phyloP scores from a whole-genome alignment of 30 jellyfish, hydroid and myxozoan species.

The Nemopilema nomurai region DNA sequence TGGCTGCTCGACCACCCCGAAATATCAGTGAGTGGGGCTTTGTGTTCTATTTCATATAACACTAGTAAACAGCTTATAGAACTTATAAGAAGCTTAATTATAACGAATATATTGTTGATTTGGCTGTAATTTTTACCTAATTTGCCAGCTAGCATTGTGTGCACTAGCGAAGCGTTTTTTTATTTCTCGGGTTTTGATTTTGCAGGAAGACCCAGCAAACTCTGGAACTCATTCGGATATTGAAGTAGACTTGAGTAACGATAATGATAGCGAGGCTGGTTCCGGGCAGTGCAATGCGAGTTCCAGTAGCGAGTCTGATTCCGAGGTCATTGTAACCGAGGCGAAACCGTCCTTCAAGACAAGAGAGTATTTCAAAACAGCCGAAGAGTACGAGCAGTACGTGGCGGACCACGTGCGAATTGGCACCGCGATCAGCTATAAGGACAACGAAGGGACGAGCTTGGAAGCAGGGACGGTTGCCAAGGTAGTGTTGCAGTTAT shows the following conservation, averaged over 20 bases:
- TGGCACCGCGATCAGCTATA: slow-evolving; percentile 38
- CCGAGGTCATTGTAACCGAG: slow-evolving; percentile 10
- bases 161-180: too few relatives aligned
- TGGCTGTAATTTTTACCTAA: too few relatives aligned
- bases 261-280: slow-evolving; percentile 34
- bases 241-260: slow-evolving; percentile 36
- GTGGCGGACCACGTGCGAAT: slow-evolving; percentile 27
- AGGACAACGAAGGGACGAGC: slow-evolving; percentile 2
- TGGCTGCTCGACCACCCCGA: slow-evolving; percentile 85
- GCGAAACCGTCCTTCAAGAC: slow-evolving; percentile 21
- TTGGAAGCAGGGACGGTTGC: slow-evolving; percentile 27
- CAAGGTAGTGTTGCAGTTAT: slow-evolving; percentile 6
- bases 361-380: slow-evolving; percentile 26
- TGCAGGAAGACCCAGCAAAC: slow-evolving; percentile 30
- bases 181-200: not conserved
- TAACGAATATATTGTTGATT: too few relatives aligned
- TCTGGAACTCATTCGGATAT: slow-evolving; percentile 28
- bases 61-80: not conserved
- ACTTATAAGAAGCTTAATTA: not conserved
- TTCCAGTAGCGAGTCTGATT: slow-evolving; percentile 50
- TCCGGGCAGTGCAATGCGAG: slow-evolving; percentile 20
- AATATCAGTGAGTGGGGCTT: slow-evolving; percentile 33
- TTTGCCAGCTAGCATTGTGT: too few relatives aligned
- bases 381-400: slow-evolving; percentile 43
- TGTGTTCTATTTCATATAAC: not conserved